These are phyloP conservation scores for Eulemur macaco DNA, from an alignment of 2,113 vertebrate genomes.

Conservation along the genomic window DNA sequence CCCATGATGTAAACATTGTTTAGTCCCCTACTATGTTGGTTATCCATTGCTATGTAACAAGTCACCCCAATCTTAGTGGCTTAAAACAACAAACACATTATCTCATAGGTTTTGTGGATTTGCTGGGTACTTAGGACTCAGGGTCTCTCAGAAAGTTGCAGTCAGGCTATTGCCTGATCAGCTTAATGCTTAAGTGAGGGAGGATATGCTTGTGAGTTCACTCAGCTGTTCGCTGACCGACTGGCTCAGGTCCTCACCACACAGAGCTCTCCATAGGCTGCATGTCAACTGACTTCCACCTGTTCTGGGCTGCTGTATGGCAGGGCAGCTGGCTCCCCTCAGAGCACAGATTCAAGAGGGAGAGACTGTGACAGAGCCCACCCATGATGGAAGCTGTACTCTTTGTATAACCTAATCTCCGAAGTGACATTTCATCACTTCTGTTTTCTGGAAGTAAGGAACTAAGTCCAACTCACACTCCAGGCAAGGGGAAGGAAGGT, in stretches of 20 bases:
- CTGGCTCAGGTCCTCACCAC: neutral
- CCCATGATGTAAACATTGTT: neutral
- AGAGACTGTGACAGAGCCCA: neutral
- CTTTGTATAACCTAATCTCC: neutral
- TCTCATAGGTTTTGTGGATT: neutral
- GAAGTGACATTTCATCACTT: neutral
- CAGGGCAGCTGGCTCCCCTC: neutral
- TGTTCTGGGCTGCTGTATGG: neutral
- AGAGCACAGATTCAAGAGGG: neutral
- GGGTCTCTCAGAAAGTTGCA: neutral
- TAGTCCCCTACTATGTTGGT: neutral
- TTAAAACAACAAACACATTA: neutral
- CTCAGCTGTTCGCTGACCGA: neutral
- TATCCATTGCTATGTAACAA: neutral
- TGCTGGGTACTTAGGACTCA: neutral
- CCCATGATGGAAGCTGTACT: neutral
- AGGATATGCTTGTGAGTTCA: neutral
- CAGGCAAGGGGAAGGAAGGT: neutral
- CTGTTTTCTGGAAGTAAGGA: neutral
- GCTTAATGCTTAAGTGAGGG: neutral
- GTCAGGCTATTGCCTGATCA: neutral
- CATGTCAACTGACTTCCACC: rapidly evolving
- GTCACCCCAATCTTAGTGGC: neutral
- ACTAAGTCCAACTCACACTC: neutral
- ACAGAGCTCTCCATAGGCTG: neutral